phyloP scores from a whole-genome alignment of 1,140 invertebrate species.

The Trinorchestia longiramus region DNA sequence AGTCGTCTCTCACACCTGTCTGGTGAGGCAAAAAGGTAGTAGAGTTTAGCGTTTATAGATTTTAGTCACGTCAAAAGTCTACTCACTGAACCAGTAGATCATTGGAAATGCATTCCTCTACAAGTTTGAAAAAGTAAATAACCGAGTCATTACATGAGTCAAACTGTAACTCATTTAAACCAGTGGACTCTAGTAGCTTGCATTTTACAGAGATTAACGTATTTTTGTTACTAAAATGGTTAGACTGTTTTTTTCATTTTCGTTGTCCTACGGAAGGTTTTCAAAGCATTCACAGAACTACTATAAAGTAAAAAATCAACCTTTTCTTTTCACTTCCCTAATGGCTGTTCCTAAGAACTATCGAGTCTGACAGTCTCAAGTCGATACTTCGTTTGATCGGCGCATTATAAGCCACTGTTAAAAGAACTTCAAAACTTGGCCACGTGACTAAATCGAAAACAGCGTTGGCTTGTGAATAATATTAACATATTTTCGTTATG shows the following conservation, averaged over 20 bases:
- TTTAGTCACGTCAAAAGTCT: background rate
- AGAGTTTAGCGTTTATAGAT: background rate
- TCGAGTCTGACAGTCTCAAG: background rate
- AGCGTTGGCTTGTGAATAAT: no score
- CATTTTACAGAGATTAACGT: no score
- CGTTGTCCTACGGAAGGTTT: background rate
- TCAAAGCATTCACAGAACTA: background rate
- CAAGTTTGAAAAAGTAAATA: background rate
- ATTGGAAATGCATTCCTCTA: background rate
- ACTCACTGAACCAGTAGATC: background rate
- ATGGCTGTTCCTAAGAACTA: background rate
- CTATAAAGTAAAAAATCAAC: background rate
- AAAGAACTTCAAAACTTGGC: no score
- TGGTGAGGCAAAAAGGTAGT: background rate
- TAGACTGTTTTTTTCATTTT: background rate
- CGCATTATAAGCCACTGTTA: background rate
- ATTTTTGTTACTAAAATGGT: background rate
- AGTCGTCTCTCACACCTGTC: slow-evolving; percentile 48
- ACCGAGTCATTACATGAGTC: background rate
- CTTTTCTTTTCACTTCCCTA: background rate
- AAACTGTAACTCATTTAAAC: background rate
- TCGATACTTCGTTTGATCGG: background rate
- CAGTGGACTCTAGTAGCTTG: background rate
- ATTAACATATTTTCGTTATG: no score
- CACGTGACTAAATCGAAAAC: no score